Evolutionary conservation across 2,797 vertebrate genomes (phyloP), one percentile per base, ranked within the genome.

Genomic region (Remorina albescens): DNA sequence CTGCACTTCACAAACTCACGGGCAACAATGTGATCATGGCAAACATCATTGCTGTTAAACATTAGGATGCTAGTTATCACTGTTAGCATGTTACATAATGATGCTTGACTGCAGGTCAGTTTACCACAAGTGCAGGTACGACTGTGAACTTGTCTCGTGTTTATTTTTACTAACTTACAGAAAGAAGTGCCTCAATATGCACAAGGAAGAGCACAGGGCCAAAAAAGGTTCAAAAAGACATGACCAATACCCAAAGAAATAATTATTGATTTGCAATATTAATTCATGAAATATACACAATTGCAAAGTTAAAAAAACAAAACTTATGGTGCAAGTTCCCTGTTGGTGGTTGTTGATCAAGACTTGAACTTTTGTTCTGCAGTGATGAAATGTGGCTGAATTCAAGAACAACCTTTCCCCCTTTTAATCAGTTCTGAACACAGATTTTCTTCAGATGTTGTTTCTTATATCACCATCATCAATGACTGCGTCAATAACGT

Each of bases 361-460:
- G 59, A 26, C 25, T 61, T 74, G 39, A 70, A 56, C 74, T 78
- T 61, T 71, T 46, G 21, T 42, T 58, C 61, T 13, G 51, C 19
- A 12, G 28, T 59, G 59, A 62, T 39, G 36, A 68, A 72, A 74
- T 54, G 41, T n/a, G 30, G 12, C 21, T 19, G 16, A 68, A 85
- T 42, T 34, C n/a, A 26, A 19, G 37, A 39, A 42, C n/a, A 70
- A 82, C 80, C 81, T 79, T 74, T 86, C 25, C 51, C 78, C 79
- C 8, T 1, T 0, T 71, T 47, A 1, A 1, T 28, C 28, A 51
- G 55, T 67, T 67, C 51, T 5, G 16, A 56, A 1, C 8, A 9
- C 41, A 57, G 36, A 23, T 42, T 44, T 68, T 71, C 36, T 37
- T 41, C 55, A 76, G 46, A 18, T 19, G 0, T 18, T 34, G 36